Evolutionary conservation across 2,888 invertebrate species (phyloP), one percentile per base, ranked within the genome.

Genomic region (Lordiphosa andalusiaca): DNA sequence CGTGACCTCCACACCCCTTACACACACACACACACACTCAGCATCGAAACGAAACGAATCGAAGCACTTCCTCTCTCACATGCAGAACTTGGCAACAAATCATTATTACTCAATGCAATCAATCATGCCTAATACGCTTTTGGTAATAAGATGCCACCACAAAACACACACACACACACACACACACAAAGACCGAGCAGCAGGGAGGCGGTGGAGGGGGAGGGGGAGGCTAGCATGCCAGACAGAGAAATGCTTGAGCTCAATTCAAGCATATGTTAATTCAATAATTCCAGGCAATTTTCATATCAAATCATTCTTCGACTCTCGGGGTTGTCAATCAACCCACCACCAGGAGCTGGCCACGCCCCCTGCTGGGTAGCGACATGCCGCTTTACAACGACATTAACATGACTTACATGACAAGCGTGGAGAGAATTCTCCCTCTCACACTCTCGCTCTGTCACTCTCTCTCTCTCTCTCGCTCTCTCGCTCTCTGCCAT

Each of bases 261-360:
- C 77, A 83, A 75, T 69, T 82, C 74, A 69, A 71, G 85, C 85
- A 84, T 80, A 84, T 75, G 83, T 75, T 84, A 86, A 84, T 86
- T 84, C 84, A 84, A 84, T 84, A 84, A 84, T 86, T 86, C 85
- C 83, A 73, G 81, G 72, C 77, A 86, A 84, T 84, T 86, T 84
- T 84, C 83, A 84, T 84, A 84, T 77, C 72, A 83, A 80, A 78
- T 74, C 73, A 70, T 70, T 73, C 74, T 69, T 57, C 44, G 75
- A 69, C 38, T 49, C 23, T 52, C 49, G 59, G 54, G 62, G 53
- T 57, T 80, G 84, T 70, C 85, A 85, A 76, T 82, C 80, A 82
- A 54, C 53, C 30, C 60, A 69, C 55, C 50, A 49, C 36, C 48
- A 37, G 37, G 36, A 21, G 7, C 19, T 16, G 7, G 41, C 70